These are phyloP conservation scores for Lacerta agilis DNA, from an alignment of 2,797 vertebrate genomes.

Conservation along the genomic window DNA sequence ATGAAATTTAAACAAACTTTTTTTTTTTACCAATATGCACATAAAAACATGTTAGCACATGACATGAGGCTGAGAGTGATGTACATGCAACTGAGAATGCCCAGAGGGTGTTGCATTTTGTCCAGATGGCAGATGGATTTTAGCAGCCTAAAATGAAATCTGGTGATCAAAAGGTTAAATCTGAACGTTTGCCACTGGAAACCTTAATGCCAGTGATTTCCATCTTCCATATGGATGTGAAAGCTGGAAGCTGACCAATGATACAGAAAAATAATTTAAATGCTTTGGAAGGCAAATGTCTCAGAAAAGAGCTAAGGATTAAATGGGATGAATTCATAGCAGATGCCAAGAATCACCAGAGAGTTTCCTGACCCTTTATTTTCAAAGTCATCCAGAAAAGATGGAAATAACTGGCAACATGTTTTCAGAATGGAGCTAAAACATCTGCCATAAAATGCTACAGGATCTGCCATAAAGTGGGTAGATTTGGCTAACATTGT, in stretches of 20 bases:
- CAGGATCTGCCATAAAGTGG: background rate
- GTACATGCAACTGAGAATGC: background rate
- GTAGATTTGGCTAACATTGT: background rate
- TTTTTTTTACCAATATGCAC: too few species aligned
- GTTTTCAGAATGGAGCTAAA: background rate
- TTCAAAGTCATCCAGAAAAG: constrained; percentile 17
- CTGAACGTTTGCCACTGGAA: background rate
- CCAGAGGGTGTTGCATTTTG: background rate
- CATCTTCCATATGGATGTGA: background rate
- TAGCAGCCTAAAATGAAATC: constrained; percentile 6
- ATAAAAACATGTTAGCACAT: too few species aligned
- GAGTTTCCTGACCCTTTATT: constrained; percentile 18
- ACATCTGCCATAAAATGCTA: background rate
- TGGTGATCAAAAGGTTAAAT: constrained; percentile 19
- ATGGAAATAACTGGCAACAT: constrained; percentile 5
- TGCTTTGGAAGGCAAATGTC: constrained; percentile 11
- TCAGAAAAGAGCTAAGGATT: constrained; percentile 10
- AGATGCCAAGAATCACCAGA: constrained; percentile 19
- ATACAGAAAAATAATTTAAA: constrained; percentile 15
- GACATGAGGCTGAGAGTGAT: background rate
- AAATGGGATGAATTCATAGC: constrained; percentile 33
- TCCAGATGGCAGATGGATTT: background rate
- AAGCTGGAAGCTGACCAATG: constrained; percentile 14
- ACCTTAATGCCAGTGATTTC: constrained; percentile 1
- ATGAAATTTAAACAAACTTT: too few species aligned